Evolutionary conservation across 2,888 invertebrate species (phyloP).

Genomic region (Scotopteryx bipunctaria): DNA sequence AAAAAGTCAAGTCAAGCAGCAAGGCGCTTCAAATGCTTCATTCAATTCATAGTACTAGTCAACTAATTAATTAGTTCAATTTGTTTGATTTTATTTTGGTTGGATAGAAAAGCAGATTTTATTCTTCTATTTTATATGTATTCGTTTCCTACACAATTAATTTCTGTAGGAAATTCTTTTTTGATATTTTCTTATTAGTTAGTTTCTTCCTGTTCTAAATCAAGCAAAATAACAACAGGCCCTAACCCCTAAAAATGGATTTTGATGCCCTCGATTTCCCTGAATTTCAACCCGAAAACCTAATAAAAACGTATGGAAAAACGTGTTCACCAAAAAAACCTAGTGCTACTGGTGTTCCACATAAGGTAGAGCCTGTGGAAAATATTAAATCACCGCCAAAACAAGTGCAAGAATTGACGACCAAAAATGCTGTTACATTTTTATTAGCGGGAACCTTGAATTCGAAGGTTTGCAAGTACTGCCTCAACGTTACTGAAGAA

Average conservation of each 20-base stretch:
- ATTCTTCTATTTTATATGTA: no score
- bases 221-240: not conserved
- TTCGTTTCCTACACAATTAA: no score
- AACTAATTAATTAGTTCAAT: no score
- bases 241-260: conserved; percentile 49
- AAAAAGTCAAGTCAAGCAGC: no score
- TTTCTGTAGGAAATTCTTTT: not conserved
- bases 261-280: conserved; percentile 34
- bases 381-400: conserved; percentile 22
- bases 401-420: conserved; percentile 43
- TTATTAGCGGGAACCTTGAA: conserved; percentile 62
- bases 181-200: not conserved
- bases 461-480: conserved; percentile 67
- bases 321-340: not conserved
- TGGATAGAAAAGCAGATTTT: no score
- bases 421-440: conserved; percentile 64
- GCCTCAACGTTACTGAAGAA: conserved; percentile 52
- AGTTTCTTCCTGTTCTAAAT: not conserved
- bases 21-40: no score
- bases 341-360: not conserved
- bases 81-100: no score
- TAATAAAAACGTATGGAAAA: conserved; percentile 38
- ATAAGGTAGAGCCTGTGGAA: not conserved
- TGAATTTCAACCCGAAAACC: conserved; percentile 20
- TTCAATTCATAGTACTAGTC: no score